These are phyloP conservation scores for Scophthalmus maximus DNA, from an alignment of 2,113 vertebrate species.

Conservation along the genomic window DNA sequence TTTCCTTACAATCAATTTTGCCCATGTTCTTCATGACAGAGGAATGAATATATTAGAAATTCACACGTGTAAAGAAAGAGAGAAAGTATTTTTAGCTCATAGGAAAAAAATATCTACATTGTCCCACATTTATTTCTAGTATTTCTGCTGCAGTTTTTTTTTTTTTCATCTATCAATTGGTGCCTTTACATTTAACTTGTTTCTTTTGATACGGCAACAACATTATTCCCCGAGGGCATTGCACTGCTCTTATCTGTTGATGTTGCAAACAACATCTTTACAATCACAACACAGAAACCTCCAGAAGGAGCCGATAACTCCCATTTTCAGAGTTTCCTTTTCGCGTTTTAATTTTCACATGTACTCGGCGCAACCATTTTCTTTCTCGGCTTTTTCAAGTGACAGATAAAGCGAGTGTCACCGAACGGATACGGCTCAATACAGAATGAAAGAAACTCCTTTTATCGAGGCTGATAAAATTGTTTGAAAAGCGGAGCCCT, in stretches of 20 bases:
- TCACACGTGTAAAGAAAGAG: too few species aligned
- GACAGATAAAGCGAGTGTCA: background rate
- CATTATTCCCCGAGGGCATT: background rate
- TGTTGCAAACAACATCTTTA: too few species aligned
- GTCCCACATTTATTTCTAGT: too few species aligned
- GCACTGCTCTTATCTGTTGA: too few species aligned
- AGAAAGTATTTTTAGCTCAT: too few species aligned
- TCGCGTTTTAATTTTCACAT: background rate
- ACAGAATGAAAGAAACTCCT: background rate
- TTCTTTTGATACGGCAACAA: background rate
- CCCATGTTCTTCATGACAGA: background rate
- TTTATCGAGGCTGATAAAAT: conserved; percentile 46
- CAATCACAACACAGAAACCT: too few species aligned
- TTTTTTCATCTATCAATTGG: too few species aligned
- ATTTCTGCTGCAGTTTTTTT: too few species aligned
- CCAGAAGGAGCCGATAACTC: too few species aligned
- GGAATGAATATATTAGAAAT: background rate
- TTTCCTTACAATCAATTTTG: background rate
- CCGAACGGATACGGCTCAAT: conserved; percentile 4
- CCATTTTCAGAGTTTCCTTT: too few species aligned
- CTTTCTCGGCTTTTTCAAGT: background rate
- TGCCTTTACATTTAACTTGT: too few species aligned
- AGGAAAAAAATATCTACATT: too few species aligned
- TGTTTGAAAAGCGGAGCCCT: conserved; percentile 17
- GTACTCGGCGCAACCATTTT: background rate